Evolutionary conservation across 2,888 invertebrate genomes (phyloP).

Genomic region (Apodemia zela): DNA sequence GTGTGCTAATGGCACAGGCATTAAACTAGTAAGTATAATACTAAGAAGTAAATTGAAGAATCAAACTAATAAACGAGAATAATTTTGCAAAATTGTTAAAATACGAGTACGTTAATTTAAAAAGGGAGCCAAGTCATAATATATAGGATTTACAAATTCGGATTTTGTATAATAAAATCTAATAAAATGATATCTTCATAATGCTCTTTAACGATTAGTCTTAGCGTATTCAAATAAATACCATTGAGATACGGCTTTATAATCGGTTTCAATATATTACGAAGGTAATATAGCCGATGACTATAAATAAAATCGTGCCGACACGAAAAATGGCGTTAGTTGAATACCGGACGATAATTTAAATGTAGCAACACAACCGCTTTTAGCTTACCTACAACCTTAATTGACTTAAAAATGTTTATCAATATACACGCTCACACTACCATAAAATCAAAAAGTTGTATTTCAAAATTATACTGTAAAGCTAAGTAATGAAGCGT

Average conservation of each 20-base stretch:
- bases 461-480: slow-evolving; percentile 42
- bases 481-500: slow-evolving; percentile 36
- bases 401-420: slow-evolving; percentile 81
- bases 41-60: no score
- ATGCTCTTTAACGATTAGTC: slow-evolving; percentile 14
- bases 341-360: slow-evolving; percentile 80
- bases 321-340: slow-evolving; percentile 79
- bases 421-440: slow-evolving; percentile 56
- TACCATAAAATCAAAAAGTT: slow-evolving; percentile 38
- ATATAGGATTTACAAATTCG: not conserved
- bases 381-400: slow-evolving; percentile 77
- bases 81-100: no score
- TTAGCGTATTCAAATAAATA: slow-evolving; percentile 15
- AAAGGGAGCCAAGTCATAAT: no score
- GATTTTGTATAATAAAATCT: not conserved
- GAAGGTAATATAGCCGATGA: slow-evolving; percentile 65
- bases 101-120: no score
- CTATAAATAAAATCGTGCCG: slow-evolving; percentile 77
- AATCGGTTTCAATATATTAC: slow-evolving; percentile 39
- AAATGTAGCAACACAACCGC: slow-evolving; percentile 81
- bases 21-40: no score
- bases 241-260: slow-evolving; percentile 14
- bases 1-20: no score
- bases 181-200: slow-evolving; percentile 27
- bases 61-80: no score